Base-by-base conservation (phyloP, 2,888 invertebrate genomes). In the Acleris cristana region DNA sequence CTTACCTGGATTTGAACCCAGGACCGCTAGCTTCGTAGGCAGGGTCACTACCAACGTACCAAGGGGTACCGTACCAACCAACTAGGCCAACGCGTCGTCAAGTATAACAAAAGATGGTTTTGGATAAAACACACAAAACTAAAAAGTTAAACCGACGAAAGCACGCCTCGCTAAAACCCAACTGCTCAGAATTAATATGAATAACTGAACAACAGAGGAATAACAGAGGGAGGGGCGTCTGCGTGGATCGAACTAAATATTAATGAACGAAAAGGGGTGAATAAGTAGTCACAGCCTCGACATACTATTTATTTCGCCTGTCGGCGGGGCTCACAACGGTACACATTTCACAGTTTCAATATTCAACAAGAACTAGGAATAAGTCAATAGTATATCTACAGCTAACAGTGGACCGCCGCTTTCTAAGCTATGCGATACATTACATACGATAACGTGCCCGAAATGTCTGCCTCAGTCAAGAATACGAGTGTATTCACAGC, bases 351-450 rank as follows among this genome's bases (percentile, higher is more conserved):
- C 85, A 81, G 85, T 85, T 88, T 85, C 86, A 89, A 89, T 88
- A 86, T 85, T 91, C 90, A 92, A 92, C 92, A 92, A 92, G 89
- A 84, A 87, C 91, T 91, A 92, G 87, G 83, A 88, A 83, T 90
- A 90, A 86, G 88, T 89, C 86, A 88, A 89, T 89, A 89, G 80
- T 87, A 85, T 85, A 87, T 84, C 89, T 92, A 90, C 84, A 80
- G 74, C 90, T 92, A 91, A 90, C 90, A 89, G 90, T 86, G 87
- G 82, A 78, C 80, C 80, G 75, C 72, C 83, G 85, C 85, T 79
- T 73, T 76, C 86, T 80, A 79, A 85, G 76, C 70, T 68, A 66
- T 64, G 68, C 72, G 71, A 45, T 45, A 59, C 62, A 52, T 49
- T 56, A 63, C 49, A 53, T 56, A 63, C 49, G 18, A 40, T 40